A percentile compares a stretch with the other conserved stretches of the same genome.
Evolutionary conservation across 1,140 invertebrate species (phyloP).

Genomic region (Muscidifurax raptorellus): DNA sequence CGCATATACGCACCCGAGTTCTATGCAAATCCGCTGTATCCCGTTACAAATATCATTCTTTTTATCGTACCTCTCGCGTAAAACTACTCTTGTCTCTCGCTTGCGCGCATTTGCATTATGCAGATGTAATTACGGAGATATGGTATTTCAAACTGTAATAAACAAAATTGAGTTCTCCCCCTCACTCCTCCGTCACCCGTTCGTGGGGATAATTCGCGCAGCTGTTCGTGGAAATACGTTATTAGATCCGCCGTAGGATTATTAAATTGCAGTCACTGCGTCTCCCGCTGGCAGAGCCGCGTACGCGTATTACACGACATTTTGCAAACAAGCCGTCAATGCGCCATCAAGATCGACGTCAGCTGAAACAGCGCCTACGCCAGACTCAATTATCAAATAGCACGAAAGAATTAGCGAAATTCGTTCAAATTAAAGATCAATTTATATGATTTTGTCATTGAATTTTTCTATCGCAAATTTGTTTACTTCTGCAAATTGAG

Average conservation of each 20-base stretch:
- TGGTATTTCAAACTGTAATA: conserved; percentile 1
- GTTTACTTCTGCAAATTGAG: too few species aligned
- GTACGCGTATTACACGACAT: neutral
- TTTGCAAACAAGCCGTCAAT: conserved; percentile 12
- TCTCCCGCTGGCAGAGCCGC: neutral
- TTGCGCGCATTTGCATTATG: conserved; percentile 3
- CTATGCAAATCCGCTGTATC: neutral
- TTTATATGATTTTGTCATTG: too few species aligned
- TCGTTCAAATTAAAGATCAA: neutral
- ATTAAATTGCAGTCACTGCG: conserved; percentile 5
- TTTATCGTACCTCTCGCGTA: neutral
- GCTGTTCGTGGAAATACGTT: neutral
- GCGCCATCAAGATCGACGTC: neutral
- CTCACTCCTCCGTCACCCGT: neutral
- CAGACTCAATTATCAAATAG: neutral
- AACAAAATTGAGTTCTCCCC: neutral
- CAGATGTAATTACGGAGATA: conserved; percentile 15
- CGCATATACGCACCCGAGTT: neutral
- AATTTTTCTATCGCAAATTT: too few species aligned
- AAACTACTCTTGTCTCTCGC: conserved; percentile 1
- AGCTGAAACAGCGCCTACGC: neutral
- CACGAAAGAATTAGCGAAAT: neutral
- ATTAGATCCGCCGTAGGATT: conserved; percentile 10
- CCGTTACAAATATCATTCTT: neutral
- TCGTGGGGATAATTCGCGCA: neutral